Evolutionary conservation across 2,113 vertebrate genomes (phyloP).

Genomic region (Cynoglossus semilaevis): DNA sequence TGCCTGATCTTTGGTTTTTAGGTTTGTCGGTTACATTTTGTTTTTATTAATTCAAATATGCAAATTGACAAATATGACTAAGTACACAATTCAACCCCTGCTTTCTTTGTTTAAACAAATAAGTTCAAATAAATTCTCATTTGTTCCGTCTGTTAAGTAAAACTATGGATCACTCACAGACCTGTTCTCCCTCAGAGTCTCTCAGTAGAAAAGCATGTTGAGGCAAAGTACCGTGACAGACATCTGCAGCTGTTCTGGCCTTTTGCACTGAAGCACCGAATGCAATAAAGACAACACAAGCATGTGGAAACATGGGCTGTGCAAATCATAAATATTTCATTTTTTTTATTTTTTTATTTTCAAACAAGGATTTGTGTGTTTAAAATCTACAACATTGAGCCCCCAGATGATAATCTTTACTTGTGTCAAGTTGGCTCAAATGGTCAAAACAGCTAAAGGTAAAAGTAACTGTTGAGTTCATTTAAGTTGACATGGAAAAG

Average conservation of each 20-base stretch:
- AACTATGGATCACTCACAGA: no score
- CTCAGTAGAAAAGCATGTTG: slow-evolving; percentile 9
- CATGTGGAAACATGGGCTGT: background rate
- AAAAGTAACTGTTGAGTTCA: no score
- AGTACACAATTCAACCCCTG: background rate
- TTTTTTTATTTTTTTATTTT: background rate
- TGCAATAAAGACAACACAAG: slow-evolving; percentile 1
- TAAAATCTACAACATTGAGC: no score
- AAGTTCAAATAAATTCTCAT: no score
- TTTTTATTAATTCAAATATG: background rate
- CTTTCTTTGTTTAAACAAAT: background rate
- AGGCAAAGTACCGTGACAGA: background rate
- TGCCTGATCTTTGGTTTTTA: no score
- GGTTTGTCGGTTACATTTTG: no score
- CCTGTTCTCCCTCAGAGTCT: background rate
- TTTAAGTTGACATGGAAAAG: no score
- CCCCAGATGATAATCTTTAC: no score
- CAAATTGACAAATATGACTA: slow-evolving; percentile 4
- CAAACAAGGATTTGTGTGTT: background rate
- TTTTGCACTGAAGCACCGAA: background rate
- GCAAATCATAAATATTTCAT: background rate
- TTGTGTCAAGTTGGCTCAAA: no score
- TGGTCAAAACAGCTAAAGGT: no score
- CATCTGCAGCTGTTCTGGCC: background rate
- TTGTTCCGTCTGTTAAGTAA: no score